Evolutionary conservation across 2,888 invertebrate genomes (phyloP).

Genomic region (Limnephilus auricula): DNA sequence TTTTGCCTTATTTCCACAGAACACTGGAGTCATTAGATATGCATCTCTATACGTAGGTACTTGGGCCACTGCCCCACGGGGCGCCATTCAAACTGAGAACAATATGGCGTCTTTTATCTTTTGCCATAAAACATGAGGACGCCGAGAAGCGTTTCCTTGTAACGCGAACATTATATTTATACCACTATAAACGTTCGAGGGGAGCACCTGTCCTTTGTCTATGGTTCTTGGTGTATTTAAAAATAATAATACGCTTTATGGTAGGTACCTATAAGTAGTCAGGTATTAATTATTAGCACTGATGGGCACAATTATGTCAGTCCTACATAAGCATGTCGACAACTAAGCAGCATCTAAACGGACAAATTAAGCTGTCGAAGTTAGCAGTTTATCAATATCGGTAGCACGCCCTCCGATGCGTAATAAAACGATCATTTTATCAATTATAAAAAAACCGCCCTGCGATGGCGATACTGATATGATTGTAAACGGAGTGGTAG

Average conservation of each 20-base stretch:
- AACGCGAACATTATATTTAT: background rate
- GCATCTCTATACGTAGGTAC: background rate
- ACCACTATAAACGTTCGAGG: background rate
- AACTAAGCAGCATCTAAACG: too few species aligned
- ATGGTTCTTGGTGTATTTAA: background rate
- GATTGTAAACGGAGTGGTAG: too few species aligned
- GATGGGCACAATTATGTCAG: too few species aligned
- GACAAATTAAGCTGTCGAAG: too few species aligned
- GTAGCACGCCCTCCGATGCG: too few species aligned
- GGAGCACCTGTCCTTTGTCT: background rate
- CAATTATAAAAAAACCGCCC: too few species aligned
- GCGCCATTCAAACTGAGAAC: background rate
- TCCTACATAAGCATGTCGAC: too few species aligned
- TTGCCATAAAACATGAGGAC: conserved; percentile 4
- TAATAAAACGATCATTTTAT: too few species aligned
- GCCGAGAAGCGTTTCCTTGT: conserved; percentile 25
- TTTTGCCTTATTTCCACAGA: background rate
- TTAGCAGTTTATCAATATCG: too few species aligned
- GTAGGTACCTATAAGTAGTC: background rate
- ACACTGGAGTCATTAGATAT: background rate
- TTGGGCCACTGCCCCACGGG: background rate
- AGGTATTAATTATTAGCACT: background rate
- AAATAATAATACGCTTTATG: background rate
- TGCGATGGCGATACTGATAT: too few species aligned
- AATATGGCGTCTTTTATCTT: background rate